Base-by-base conservation (phyloP, 1,140 invertebrate species). In the Meteorus sp. region DNA sequence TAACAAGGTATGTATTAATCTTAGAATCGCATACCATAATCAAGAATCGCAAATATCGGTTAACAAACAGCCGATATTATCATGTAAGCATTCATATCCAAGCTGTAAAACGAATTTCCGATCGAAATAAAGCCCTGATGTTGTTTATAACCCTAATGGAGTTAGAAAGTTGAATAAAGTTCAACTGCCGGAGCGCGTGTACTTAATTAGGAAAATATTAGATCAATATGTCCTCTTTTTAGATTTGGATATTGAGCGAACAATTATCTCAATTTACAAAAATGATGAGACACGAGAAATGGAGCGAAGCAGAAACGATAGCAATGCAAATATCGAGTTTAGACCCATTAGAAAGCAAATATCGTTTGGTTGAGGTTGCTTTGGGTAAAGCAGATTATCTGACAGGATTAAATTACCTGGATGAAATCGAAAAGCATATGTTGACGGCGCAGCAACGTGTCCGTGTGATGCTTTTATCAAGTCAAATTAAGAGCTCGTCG, bases 281-380 rank as follows among this genome's bases (percentile, higher is more conserved):
- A 72, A 69, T 84, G 37, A 64, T 91, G 44, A 82, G 86, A 66
- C 81, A 84, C 72, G 87, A 89, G 52, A 86, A 88, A 62, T 92
- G 89, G 87, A 84, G 85, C 22, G 86, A 89, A 56, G 91, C 92
- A 0, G 85, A 91, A 60, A 82, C 85, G 45, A 86, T 87, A 47
- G 89, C 92, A 43, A 78, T 80, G 45, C 88, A 89, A 73, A 81
- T 95, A 20, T 84, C 88, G 45, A 85, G 89, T 7, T 78, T 92
- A 3, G 86, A 92, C 74, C 74, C 84, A 50, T 83, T 85, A 66
- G 89, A 91, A 63, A 86, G 88, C 66, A 68, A 75, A 58, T 76
- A 83, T 19, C 76, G 89, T 47, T 81, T 85, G 60, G 85, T 85
- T 0, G 84, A 90, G 62, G 83, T 91, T 62, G 85, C 84, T 63